Percentiles rank a stretch among this genome's conserved stretches.
Evolutionary conservation across 2,113 vertebrate species (phyloP).

Genomic region (Lates calcarifer): DNA sequence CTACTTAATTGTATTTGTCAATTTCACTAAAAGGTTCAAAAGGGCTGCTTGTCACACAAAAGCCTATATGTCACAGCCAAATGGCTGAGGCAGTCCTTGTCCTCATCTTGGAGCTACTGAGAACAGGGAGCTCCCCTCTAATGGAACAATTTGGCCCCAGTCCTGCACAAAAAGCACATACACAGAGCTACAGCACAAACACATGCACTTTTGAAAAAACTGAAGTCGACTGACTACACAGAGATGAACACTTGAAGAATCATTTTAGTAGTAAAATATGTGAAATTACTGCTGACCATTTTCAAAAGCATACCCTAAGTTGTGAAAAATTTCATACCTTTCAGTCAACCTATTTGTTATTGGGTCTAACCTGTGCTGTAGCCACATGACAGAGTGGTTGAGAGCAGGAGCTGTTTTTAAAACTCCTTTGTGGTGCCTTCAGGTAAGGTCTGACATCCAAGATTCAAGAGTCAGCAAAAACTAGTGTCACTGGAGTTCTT

Average conservation of each 20-base stretch:
- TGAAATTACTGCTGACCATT: too few species aligned
- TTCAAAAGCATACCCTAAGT: too few species aligned
- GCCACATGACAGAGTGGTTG: background rate
- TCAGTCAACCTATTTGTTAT: background rate
- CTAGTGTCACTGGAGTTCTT: too few species aligned
- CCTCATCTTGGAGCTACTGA: constrained; percentile 40
- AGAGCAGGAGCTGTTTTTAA: background rate
- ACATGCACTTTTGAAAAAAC: background rate
- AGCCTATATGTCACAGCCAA: constrained; percentile 68
- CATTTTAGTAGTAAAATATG: background rate
- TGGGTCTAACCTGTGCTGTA: background rate
- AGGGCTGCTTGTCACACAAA: constrained; percentile 63
- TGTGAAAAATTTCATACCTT: too few species aligned
- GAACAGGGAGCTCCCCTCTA: constrained; percentile 48
- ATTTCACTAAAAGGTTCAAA: constrained; percentile 80
- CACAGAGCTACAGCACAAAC: constrained; percentile 2
- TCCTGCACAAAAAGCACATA: constrained; percentile 27
- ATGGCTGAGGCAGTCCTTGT: constrained; percentile 51
- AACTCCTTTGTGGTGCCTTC: background rate
- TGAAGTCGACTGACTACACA: background rate
- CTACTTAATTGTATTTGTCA: constrained; percentile 76
- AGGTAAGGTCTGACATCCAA: background rate
- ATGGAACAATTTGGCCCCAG: constrained; percentile 47
- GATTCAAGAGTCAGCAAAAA: background rate
- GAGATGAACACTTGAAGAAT: background rate